These are phyloP conservation scores for Hoplodrina blanda DNA, from an alignment of 2,888 invertebrate genomes.

Conservation along the genomic window DNA sequence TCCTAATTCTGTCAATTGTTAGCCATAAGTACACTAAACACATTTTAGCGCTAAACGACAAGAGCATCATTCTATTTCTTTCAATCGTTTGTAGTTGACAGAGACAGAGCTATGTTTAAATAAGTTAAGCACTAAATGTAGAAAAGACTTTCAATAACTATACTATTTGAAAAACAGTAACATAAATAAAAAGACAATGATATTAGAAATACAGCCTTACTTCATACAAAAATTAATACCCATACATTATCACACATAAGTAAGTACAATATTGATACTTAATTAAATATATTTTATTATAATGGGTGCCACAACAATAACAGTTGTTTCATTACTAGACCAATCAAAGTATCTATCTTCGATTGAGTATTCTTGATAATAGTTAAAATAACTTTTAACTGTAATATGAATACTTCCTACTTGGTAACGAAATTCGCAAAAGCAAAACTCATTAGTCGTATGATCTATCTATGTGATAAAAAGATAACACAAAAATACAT, in stretches of 20 bases:
- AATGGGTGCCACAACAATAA: not conserved
- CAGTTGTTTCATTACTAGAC: not conserved
- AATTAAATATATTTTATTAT: no score
- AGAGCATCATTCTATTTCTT: not conserved
- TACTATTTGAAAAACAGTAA: no score
- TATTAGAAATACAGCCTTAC: no score
- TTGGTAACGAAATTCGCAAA: not conserved
- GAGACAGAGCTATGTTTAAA: not conserved
- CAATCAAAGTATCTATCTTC: no score
- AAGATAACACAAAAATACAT: conserved; percentile 22
- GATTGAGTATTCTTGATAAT: no score
- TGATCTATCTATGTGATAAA: conserved; percentile 16
- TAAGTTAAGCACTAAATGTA: not conserved
- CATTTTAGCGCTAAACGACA: no score
- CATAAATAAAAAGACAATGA: no score
- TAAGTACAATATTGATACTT: no score
- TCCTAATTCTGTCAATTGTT: not conserved
- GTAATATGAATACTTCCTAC: not conserved
- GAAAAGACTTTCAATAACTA: not conserved
- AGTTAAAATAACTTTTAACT: not conserved
- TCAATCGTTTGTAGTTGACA: not conserved
- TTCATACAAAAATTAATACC: no score
- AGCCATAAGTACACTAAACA: no score
- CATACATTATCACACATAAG: no score
- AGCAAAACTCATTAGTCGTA: not conserved